A percentile compares a stretch with the other conserved stretches of the same genome.
phyloP scores from a whole-genome alignment of 2,888 invertebrate genomes.

The Maniola hyperantus region DNA sequence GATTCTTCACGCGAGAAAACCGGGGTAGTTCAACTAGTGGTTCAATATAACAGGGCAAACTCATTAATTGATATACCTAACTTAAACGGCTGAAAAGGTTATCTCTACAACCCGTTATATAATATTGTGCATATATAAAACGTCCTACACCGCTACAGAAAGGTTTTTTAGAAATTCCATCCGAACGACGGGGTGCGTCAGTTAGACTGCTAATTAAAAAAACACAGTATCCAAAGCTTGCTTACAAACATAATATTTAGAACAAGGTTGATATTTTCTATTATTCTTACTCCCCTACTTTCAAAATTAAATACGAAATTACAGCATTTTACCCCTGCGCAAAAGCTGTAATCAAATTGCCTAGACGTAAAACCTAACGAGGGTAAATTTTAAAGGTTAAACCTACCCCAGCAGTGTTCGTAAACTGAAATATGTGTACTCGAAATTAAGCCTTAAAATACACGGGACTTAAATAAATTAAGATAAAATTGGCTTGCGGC shows the following conservation, averaged over 20 bases:
- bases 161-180: too few species aligned
- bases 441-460: conserved; percentile 23
- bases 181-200: too few species aligned
- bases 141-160: too few species aligned
- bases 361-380: conserved; percentile 38
- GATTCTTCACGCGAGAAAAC: too few species aligned
- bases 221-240: neutral
- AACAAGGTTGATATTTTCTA: neutral
- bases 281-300: conserved; percentile 30
- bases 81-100: too few species aligned
- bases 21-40: too few species aligned
- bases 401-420: conserved; percentile 22
- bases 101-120: too few species aligned
- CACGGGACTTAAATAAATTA: neutral
- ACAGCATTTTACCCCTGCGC: conserved; percentile 31
- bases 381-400: conserved; percentile 42
- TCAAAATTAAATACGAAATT: conserved; percentile 33
- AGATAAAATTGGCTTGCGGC: neutral
- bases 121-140: too few species aligned
- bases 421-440: conserved; percentile 3
- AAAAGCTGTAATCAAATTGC: conserved; percentile 38
- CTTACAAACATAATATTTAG: neutral
- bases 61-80: too few species aligned
- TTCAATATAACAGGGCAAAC: too few species aligned
- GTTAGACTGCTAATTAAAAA: too few species aligned